phyloP scores from a whole-genome alignment of 2,888 invertebrate genomes.

The Xanthia icteritia region DNA sequence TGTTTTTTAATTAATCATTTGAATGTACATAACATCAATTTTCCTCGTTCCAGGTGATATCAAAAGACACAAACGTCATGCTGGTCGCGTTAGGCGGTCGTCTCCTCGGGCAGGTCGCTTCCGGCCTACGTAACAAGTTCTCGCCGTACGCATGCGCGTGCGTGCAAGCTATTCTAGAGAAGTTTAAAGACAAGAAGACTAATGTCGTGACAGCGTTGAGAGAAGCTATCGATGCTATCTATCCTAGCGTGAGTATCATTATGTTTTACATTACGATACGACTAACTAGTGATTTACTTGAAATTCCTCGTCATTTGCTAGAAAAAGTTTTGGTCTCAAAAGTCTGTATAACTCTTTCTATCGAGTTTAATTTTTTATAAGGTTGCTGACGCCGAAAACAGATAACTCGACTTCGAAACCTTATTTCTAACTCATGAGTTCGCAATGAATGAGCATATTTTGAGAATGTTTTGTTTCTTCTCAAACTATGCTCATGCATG shows the following conservation, averaged over 20 bases:
- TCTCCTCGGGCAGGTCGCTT: constrained; percentile 95
- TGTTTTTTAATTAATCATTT: too few species aligned
- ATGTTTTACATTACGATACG: too few species aligned
- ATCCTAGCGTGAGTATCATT: constrained; percentile 91
- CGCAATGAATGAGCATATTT: background rate
- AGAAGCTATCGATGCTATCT: constrained; percentile 97
- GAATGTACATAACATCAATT: too few species aligned
- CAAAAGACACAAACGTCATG: constrained; percentile 98
- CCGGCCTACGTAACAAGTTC: constrained; percentile 96
- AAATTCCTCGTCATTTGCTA: background rate
- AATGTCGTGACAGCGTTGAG: constrained; percentile 96
- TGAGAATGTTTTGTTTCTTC: background rate
- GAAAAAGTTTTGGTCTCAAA: background rate
- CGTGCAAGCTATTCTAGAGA: constrained; percentile 95
- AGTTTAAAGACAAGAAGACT: constrained; percentile 99
- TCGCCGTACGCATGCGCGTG: constrained; percentile 95
- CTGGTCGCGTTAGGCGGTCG: constrained; percentile 96
- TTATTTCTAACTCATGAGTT: too few species aligned
- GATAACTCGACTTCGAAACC: background rate
- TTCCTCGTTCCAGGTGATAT: constrained; percentile 92
- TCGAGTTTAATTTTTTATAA: background rate
- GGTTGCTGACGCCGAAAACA: background rate
- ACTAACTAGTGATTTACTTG: background rate
- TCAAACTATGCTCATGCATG: background rate
- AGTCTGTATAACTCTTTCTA: background rate